Percentiles rank a stretch among this genome's conserved stretches.
Conservation (phyloP, 2,797 vertebrate genomes). For the Falco concolor region DNA sequence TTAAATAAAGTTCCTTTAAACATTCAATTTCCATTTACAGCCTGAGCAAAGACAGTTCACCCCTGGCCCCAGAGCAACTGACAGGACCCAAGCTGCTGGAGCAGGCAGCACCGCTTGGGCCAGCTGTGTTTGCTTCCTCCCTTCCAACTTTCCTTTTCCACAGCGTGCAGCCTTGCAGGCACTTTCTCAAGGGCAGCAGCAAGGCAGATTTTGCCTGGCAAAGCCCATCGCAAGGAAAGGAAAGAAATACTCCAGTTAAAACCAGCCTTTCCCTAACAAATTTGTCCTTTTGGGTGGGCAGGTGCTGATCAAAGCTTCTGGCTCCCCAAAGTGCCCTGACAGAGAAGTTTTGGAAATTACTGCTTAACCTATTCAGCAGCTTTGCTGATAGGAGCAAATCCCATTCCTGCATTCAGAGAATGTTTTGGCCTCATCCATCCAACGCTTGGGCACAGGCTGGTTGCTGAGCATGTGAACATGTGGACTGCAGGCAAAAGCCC, state of each 20-base stretch:
- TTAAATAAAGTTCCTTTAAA: not conserved
- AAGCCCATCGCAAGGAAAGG: not conserved
- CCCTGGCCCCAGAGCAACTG: not conserved
- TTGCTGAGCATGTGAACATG: rapidly evolving
- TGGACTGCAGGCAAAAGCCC: not conserved
- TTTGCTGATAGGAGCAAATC: not conserved
- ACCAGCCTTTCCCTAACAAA: not conserved
- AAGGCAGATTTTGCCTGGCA: not conserved
- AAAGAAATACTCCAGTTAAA: not conserved
- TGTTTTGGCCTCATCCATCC: not conserved
- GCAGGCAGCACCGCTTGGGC: not conserved
- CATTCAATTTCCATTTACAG: not conserved
- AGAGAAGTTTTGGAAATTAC: not conserved
- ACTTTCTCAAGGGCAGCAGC: not conserved
- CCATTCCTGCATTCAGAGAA: not conserved
- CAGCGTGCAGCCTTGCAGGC: not conserved
- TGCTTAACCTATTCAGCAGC: not conserved
- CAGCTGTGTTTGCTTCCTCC: rapidly evolving
- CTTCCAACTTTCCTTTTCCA: not conserved
- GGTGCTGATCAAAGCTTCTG: not conserved
- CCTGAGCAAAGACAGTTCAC: not conserved
- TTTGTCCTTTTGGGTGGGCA: not conserved
- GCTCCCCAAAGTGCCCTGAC: not conserved
- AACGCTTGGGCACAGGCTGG: not conserved
- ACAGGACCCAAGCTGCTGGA: rapidly evolving